phyloP scores from a whole-genome alignment of 2,888 invertebrate species.

The Acleris sparsana region DNA sequence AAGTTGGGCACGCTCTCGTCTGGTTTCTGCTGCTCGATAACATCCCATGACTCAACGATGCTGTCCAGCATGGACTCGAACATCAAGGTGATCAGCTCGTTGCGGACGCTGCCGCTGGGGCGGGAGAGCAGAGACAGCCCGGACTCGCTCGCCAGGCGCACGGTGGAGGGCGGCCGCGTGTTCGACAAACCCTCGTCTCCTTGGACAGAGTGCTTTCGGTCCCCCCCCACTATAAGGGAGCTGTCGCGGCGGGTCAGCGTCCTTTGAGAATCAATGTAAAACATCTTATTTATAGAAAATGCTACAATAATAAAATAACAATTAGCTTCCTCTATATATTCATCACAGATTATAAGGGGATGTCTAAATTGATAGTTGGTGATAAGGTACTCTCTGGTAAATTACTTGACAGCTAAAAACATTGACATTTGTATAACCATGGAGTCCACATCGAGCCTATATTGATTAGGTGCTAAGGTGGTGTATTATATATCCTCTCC shows the following conservation, averaged over 20 bases:
- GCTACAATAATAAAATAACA: not conserved
- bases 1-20: slow-evolving; percentile 47
- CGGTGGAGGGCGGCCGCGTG: slow-evolving; percentile 47
- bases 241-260: slow-evolving; percentile 70
- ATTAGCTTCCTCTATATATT: not conserved
- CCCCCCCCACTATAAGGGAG: slow-evolving; percentile 54
- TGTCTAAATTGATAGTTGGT: no score
- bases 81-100: slow-evolving; percentile 64
- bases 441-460: no score
- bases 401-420: no score
- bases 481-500: not conserved
- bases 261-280: slow-evolving; percentile 66
- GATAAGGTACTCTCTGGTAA: no score
- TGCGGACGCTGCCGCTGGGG: slow-evolving; percentile 59
- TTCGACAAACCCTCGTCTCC: slow-evolving; percentile 44
- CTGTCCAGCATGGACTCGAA: slow-evolving; percentile 70
- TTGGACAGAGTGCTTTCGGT: slow-evolving; percentile 34
- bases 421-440: no score
- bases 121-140: slow-evolving; percentile 42
- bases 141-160: slow-evolving; percentile 51
- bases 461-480: no score
- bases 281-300: slow-evolving; percentile 50
- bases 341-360: no score
- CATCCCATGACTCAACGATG: slow-evolving; percentile 70
- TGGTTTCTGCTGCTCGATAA: slow-evolving; percentile 50